Conservation (phyloP, 2,113 vertebrate genomes). For the Sinocyclocheilus grahami region DNA sequence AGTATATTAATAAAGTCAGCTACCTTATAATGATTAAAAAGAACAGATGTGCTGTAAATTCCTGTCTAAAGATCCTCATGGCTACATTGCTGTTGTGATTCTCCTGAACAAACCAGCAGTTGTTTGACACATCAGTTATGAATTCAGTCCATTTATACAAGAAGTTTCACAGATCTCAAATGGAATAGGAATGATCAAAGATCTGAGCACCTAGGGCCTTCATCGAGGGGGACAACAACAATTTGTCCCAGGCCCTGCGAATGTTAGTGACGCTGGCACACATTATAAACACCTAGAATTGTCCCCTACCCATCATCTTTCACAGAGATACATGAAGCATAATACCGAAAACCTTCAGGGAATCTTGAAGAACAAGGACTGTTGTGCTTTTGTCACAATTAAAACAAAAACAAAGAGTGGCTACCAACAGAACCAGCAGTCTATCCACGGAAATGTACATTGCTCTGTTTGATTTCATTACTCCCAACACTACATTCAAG, state of each 20-base stretch:
- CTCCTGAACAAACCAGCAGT: neutral
- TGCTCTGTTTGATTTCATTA: slow-evolving; percentile 41
- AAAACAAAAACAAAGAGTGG: neutral
- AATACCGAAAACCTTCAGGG: neutral
- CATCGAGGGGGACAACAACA: neutral
- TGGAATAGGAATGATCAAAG: neutral
- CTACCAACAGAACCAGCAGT: neutral
- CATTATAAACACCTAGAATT: neutral
- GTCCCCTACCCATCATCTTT: neutral
- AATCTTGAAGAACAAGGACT: neutral
- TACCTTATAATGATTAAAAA: neutral
- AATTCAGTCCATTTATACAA: neutral
- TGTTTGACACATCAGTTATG: neutral
- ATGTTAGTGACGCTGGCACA: neutral
- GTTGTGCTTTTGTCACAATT: slow-evolving; percentile 27
- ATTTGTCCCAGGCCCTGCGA: neutral
- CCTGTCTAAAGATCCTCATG: neutral
- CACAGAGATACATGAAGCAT: neutral
- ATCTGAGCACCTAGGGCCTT: slow-evolving; percentile 1
- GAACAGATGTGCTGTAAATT: neutral
- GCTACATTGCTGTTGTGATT: slow-evolving; percentile 4
- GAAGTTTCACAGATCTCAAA: neutral
- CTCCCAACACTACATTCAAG: slow-evolving; percentile 69
- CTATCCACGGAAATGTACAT: slow-evolving; percentile 39
- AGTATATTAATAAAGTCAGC: neutral